These are phyloP conservation scores for Bombus vancouverensis DNA, from an alignment of 1,140 invertebrate genomes.

Conservation along the genomic window DNA sequence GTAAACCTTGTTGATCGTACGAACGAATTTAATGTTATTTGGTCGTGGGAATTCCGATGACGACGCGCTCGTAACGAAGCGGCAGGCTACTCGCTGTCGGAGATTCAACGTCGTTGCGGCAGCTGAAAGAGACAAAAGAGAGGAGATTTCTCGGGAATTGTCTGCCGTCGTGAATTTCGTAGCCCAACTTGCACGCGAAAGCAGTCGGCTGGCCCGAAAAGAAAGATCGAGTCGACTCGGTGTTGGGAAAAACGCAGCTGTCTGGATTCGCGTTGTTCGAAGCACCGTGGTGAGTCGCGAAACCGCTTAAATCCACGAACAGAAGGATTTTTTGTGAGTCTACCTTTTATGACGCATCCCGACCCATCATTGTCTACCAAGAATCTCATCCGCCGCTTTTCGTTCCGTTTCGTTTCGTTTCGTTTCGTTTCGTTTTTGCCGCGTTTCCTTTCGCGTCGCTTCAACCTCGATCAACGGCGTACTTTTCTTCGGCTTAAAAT, in stretches of 20 bases:
- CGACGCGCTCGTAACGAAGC: not conserved
- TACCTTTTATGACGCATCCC: conserved; percentile 18
- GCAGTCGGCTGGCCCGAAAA: conserved; percentile 39
- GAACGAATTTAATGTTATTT: not conserved
- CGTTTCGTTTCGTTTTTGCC: not conserved
- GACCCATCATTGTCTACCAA: conserved; percentile 28
- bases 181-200: conserved; percentile 33
- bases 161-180: conserved; percentile 33
- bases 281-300: conserved; percentile 26
- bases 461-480: not conserved
- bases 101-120: conserved; percentile 10
- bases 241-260: conserved; percentile 59
- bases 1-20: not conserved
- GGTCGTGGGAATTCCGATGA: not conserved
- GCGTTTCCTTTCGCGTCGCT: not conserved
- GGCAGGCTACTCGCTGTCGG: not conserved
- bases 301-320: conserved; percentile 60
- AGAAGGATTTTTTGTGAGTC: conserved; percentile 5
- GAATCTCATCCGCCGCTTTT: conserved; percentile 8
- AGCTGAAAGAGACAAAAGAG: conserved; percentile 30
- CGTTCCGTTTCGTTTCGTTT: conserved; percentile 6
- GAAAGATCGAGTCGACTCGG: conserved; percentile 50
- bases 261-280: not conserved
- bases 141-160: conserved; percentile 4
- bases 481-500: conserved; percentile 27